Conservation (phyloP, 1,140 invertebrate genomes). For the Tetramorium parvispinum region DNA sequence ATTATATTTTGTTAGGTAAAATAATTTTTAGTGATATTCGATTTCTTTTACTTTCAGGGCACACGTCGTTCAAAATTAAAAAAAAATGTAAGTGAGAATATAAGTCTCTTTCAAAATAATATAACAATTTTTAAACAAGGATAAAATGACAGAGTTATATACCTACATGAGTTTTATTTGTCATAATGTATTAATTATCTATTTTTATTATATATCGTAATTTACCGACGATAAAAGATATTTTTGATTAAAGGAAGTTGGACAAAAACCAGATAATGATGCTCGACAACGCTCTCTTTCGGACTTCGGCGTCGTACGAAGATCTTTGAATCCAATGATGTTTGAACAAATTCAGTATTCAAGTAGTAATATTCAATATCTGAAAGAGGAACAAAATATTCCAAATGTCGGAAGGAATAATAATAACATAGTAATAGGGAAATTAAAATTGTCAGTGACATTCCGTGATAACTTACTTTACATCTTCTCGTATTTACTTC, state of each 20-base stretch:
- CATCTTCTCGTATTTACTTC: constrained; percentile 66
- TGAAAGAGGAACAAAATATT: background rate
- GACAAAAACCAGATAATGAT: background rate
- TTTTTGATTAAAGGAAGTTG: constrained; percentile 28
- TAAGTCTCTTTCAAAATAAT: constrained; percentile 15
- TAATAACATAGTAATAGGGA: constrained; percentile 8
- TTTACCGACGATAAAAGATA: background rate
- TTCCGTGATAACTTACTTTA: constrained; percentile 66
- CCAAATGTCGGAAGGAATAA: background rate
- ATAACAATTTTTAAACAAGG: background rate
- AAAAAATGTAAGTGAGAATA: constrained; percentile 16
- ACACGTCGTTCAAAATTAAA: background rate
- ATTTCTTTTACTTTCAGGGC: constrained; percentile 22
- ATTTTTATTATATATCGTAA: background rate
- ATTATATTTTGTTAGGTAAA: background rate
- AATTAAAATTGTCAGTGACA: constrained; percentile 38
- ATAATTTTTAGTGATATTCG: background rate
- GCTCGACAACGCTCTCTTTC: background rate
- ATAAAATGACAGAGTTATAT: background rate
- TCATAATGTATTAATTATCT: background rate
- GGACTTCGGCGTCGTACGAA: constrained; percentile 29
- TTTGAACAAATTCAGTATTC: background rate
- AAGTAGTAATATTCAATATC: background rate
- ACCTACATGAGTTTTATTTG: background rate
- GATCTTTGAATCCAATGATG: background rate